Evolutionary conservation across 2,888 invertebrate species (phyloP), one percentile per base, ranked within the genome.

Genomic region (Merodon equestris): DNA sequence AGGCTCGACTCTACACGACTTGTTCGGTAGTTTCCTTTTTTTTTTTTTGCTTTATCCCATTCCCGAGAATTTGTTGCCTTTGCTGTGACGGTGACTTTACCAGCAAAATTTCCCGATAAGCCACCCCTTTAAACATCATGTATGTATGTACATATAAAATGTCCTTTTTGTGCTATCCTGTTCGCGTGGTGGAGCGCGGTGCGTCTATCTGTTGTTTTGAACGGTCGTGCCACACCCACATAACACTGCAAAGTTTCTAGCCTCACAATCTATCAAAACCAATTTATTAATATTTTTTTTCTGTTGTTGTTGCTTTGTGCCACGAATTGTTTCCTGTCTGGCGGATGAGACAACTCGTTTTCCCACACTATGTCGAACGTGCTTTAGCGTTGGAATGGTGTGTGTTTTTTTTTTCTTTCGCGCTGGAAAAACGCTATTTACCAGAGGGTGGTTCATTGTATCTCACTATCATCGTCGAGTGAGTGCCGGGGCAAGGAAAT

Each of bases 251-350:
- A 81, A 74, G 66, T 74, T 79, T 74, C 73, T 68, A 79, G 68
- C 68, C 64, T 64, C 64, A 64, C 72, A 81, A 81, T 81, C 81
- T 81, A 81, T 81, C 81, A 81, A 81, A 81, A 76, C 76, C 81
- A 81, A 81, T 81, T 81, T 81, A 81, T 81, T 81, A 76, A 77
- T 60, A 68, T 81, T 81, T 77, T 61, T 70, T 61, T 58, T 58
- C 27, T 27, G 27, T 27, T 27, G 27, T 27, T 27, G 36, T 2
- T 66, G 60, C 71, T 68, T 60, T 79, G 60, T 68, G 64, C 79
- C 79, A 72, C 81, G 81, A 76, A 67, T 77, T 72, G 77, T 81
- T 81, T 81, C 81, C 81, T 68, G 76, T 77, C 71, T 76, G 76
- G 76, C 63, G 60, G 44, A 27, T 42, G 34, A n/a, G 9, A 66